These are phyloP conservation scores for Cygnus atratus DNA, from an alignment of 2,113 vertebrate genomes.

Conservation along the genomic window DNA sequence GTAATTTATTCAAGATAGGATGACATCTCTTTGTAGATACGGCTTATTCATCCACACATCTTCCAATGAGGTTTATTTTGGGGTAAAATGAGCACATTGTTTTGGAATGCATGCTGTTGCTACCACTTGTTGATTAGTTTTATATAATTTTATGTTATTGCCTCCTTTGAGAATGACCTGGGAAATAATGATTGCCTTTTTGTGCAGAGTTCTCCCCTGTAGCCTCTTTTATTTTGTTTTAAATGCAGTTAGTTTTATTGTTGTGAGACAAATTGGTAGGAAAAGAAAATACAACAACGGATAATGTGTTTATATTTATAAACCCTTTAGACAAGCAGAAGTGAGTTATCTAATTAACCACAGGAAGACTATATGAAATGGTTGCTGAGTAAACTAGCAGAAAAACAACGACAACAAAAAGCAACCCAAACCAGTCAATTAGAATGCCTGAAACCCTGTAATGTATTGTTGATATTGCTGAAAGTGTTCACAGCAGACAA, in stretches of 20 bases:
- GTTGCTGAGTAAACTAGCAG: slow-evolving; percentile 18
- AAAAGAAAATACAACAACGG: slow-evolving; percentile 20
- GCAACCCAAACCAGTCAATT: background rate
- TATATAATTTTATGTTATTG: background rate
- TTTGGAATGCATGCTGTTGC: background rate
- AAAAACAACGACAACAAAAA: background rate
- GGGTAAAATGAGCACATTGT: background rate
- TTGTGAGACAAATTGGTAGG: slow-evolving; percentile 27
- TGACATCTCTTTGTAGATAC: background rate
- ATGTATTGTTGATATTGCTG: background rate
- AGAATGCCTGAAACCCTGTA: background rate
- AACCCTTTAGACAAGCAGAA: slow-evolving; percentile 32
- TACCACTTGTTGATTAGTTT: background rate
- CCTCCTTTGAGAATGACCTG: background rate
- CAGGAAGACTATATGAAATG: background rate
- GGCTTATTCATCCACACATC: background rate
- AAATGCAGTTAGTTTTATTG: slow-evolving; percentile 12
- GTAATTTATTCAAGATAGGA: background rate
- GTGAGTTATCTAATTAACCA: slow-evolving; percentile 30
- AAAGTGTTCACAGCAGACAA: background rate
- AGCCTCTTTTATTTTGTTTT: background rate
- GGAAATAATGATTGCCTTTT: slow-evolving; percentile 24
- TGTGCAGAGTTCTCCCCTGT: background rate
- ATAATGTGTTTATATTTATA: slow-evolving; percentile 32
- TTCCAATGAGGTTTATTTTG: background rate